phyloP scores from a whole-genome alignment of 2,888 invertebrate genomes.

The Leptarthrus brevirostris region DNA sequence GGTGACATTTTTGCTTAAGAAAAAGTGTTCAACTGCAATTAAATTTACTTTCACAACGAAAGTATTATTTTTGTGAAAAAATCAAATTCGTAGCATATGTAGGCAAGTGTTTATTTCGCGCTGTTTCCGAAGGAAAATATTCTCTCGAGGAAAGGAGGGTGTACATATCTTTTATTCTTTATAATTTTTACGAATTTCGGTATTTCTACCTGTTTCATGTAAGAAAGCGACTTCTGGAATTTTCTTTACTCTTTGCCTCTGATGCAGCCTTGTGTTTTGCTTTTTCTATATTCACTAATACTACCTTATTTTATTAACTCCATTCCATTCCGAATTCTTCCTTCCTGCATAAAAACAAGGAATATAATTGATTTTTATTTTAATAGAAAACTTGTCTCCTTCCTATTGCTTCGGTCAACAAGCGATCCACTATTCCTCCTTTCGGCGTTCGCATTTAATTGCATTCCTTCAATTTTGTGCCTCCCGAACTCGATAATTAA shows the following conservation, averaged over 20 bases:
- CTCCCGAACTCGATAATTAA: background rate
- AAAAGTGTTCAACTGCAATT: background rate
- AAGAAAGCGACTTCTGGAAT: background rate
- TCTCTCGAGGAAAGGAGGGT: too few species aligned
- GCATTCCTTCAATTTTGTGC: slow-evolving; percentile 18
- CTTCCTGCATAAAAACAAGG: background rate
- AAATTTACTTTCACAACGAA: slow-evolving; percentile 6
- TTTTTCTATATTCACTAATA: too few species aligned
- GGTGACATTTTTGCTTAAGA: slow-evolving; percentile 15
- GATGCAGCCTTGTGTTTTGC: background rate
- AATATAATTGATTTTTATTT: too few species aligned
- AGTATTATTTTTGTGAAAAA: background rate
- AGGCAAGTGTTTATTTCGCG: too few species aligned
- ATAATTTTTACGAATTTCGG: too few species aligned
- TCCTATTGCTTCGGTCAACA: too few species aligned
- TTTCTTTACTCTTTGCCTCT: background rate
- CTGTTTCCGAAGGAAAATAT: too few species aligned
- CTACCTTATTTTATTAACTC: background rate
- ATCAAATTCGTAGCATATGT: background rate
- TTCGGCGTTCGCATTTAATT: background rate
- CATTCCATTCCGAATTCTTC: background rate
- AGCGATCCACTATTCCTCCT: background rate
- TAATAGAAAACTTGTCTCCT: too few species aligned
- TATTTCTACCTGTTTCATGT: too few species aligned
- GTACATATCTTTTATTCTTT: too few species aligned